Percentiles rank a stretch among this genome's conserved stretches.
Conservation (phyloP, 2,888 invertebrate genomes). For the Macrosoma leucophasiata region DNA sequence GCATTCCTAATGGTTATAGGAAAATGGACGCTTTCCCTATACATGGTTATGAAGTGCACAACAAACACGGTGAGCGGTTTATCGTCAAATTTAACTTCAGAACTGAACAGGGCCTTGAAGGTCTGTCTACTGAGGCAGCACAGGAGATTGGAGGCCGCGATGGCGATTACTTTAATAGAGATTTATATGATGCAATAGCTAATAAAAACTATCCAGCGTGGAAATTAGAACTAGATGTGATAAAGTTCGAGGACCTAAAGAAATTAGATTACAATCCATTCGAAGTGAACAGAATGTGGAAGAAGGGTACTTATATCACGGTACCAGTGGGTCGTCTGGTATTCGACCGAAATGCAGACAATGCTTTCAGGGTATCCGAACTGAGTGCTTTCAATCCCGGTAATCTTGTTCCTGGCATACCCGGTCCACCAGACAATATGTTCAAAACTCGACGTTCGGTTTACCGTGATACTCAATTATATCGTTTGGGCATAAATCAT, state of each 20-base stretch:
- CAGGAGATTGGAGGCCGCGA: conserved; percentile 79
- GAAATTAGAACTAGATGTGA: conserved; percentile 49
- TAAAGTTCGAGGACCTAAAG: conserved; percentile 37
- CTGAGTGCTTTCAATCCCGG: conserved; percentile 44
- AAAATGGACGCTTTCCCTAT: conserved; percentile 94
- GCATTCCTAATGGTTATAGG: conserved; percentile 91
- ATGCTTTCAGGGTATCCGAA: conserved; percentile 42
- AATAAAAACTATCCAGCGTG: conserved; percentile 67
- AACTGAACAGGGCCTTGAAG: conserved; percentile 90
- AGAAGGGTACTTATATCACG: conserved; percentile 48
- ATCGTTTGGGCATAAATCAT: conserved; percentile 48
- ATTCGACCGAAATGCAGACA: conserved; percentile 43
- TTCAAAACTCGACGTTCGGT: conserved; percentile 42
- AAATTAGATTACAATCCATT: conserved; percentile 49
- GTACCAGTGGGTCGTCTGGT: conserved; percentile 43
- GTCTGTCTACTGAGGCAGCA: conserved; percentile 79
- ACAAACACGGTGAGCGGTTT: conserved; percentile 79
- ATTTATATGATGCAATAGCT: conserved; percentile 92
- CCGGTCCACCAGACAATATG: conserved; percentile 44
- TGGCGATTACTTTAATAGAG: conserved; percentile 89
- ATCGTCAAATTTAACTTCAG: conserved; percentile 94
- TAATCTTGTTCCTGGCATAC: conserved; percentile 55
- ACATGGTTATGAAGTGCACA: conserved; percentile 92
- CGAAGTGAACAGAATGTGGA: conserved; percentile 46
- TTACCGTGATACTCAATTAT: conserved; percentile 46